These are phyloP conservation scores for Pluvialis apricaria DNA, from an alignment of 2,113 vertebrate species.

Conservation along the genomic window DNA sequence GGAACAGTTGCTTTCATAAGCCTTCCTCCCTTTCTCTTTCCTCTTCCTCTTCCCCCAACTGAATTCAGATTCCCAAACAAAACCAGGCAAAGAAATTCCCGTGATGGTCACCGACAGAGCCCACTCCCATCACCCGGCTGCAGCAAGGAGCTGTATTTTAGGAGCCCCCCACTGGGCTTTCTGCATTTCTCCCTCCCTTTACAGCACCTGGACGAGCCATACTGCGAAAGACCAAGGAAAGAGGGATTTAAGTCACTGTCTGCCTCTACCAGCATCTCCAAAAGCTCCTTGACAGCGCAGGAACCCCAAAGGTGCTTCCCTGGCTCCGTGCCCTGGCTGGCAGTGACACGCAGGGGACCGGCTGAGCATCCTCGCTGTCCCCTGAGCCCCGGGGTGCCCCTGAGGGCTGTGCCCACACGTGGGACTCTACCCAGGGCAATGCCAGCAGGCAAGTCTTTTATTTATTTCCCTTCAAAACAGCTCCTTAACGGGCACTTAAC, in stretches of 20 bases:
- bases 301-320: background rate
- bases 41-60: background rate
- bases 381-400: background rate
- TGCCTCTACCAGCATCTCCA: background rate
- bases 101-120: fast-evolving
- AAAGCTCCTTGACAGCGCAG: background rate
- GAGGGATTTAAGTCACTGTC: background rate
- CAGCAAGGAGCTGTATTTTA: background rate
- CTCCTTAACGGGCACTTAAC: constrained; percentile 21
- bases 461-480: constrained; percentile 27
- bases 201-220: fast-evolving
- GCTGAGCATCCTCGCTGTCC: background rate
- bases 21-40: background rate
- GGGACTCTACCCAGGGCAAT: background rate
- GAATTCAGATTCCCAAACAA: background rate
- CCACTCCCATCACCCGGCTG: background rate
- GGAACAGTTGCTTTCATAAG: background rate
- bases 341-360: background rate
- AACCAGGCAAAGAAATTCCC: background rate
- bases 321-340: fast-evolving
- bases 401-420: fast-evolving
- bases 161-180: background rate
- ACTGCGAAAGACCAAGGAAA: background rate
- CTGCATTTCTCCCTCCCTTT: background rate
- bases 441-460: background rate